Percentiles rank a stretch among this genome's conserved stretches.
phyloP scores from a whole-genome alignment of 2,113 vertebrate species.

The Hippotragus niger region DNA sequence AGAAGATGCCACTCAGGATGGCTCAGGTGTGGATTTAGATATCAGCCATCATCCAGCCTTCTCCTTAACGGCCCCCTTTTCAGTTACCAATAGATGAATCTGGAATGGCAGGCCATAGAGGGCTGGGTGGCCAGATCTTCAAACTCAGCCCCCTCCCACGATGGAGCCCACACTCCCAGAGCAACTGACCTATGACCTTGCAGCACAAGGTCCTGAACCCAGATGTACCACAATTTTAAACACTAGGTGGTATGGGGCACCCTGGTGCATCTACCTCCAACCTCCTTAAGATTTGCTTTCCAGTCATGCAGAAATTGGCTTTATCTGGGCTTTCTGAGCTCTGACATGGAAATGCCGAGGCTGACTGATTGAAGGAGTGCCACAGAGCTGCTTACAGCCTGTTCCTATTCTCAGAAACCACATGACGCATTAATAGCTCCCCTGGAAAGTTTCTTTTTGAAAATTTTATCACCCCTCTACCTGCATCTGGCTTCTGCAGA shows the following conservation, averaged over 20 bases:
- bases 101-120: neutral
- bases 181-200: neutral
- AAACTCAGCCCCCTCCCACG: neutral
- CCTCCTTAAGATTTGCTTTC: conserved; percentile 27
- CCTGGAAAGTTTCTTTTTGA: conserved; percentile 44
- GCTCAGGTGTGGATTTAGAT: neutral
- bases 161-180: neutral
- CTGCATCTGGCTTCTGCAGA: neutral
- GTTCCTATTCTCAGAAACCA: conserved; percentile 57
- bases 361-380: conserved; percentile 7
- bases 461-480: conserved; percentile 49
- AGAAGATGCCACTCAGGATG: neutral
- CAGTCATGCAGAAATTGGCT: neutral
- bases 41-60: neutral
- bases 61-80: neutral
- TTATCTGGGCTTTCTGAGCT: conserved; percentile 19
- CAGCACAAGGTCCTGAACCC: neutral
- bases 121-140: neutral
- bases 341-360: neutral
- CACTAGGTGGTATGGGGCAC: neutral
- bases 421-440: conserved; percentile 22
- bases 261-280: neutral
- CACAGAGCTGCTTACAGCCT: neutral
- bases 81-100: neutral
- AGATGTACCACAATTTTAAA: neutral